Evolutionary conservation across 2,113 vertebrate species (phyloP).

Genomic region (Ophthalmolycus amberensis): DNA sequence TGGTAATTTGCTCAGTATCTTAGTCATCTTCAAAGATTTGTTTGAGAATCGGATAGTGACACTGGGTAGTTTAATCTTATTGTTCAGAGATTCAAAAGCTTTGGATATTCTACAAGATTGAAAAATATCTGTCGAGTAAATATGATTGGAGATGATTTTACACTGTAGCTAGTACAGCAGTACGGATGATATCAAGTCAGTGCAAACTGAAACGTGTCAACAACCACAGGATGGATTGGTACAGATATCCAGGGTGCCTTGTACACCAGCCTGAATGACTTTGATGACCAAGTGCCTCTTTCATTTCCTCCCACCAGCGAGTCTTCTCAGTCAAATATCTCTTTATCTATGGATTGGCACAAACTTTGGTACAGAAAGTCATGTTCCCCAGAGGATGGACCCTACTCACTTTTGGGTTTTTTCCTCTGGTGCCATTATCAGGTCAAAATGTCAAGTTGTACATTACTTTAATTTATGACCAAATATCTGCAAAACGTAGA

Average conservation of each 20-base stretch:
- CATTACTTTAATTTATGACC: too few relatives aligned
- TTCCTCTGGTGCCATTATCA: neutral
- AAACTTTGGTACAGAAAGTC: neutral
- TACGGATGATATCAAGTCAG: neutral
- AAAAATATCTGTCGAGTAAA: neutral
- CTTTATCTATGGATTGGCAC: neutral
- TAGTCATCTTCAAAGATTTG: neutral
- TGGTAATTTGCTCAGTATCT: neutral
- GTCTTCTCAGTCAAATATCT: neutral
- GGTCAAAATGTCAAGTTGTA: neutral
- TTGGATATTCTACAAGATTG: neutral
- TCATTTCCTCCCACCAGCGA: neutral
- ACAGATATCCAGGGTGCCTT: neutral
- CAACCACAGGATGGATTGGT: neutral
- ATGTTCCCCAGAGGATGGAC: neutral
- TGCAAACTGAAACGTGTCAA: neutral
- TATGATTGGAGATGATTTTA: neutral
- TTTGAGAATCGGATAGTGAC: neutral
- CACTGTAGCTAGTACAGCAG: neutral
- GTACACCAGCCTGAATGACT: neutral
- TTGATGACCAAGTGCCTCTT: neutral
- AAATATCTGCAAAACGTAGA: too few relatives aligned
- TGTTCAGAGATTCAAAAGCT: neutral
- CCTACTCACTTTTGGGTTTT: neutral
- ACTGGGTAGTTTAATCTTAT: neutral